Conservation (phyloP, 2,113 vertebrate genomes). For the Riparia riparia region DNA sequence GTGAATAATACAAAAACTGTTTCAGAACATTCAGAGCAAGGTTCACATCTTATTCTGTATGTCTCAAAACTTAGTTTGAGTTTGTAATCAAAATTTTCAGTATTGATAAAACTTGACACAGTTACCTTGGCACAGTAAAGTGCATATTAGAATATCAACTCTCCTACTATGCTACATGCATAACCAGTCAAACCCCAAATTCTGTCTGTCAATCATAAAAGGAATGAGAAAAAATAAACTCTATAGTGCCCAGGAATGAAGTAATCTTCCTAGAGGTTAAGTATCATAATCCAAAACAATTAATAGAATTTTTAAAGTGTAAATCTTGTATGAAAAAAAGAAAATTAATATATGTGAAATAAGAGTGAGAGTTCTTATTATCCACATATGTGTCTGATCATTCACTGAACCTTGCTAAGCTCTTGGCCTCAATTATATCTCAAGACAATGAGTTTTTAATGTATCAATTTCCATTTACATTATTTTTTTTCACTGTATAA, state of each 20-base stretch:
- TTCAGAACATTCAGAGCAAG: not conserved
- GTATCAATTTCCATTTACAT: not conserved
- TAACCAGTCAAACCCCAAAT: fast-evolving
- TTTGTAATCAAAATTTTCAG: not conserved
- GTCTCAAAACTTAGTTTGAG: not conserved
- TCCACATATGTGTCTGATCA: not conserved
- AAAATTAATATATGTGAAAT: not conserved
- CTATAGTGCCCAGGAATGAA: not conserved
- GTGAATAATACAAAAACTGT: not conserved
- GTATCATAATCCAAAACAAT: not conserved
- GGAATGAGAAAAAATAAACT: not conserved
- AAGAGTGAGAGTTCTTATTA: not conserved
- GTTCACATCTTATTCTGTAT: not conserved
- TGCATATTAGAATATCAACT: not conserved
- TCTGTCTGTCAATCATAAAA: not conserved
- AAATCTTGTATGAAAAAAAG: not conserved
- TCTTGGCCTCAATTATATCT: not conserved
- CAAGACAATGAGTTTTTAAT: not conserved
- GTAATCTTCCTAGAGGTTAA: not conserved
- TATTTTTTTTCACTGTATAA: not conserved
- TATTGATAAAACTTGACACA: not conserved
- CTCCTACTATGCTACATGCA: fast-evolving
- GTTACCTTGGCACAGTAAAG: not conserved
- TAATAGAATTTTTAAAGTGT: not conserved
- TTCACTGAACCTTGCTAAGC: not conserved